Percentiles rank a stretch among this genome's conserved stretches.
These are phyloP conservation scores for Hedya salicella DNA, from an alignment of 2,888 invertebrate genomes.

Conservation along the genomic window DNA sequence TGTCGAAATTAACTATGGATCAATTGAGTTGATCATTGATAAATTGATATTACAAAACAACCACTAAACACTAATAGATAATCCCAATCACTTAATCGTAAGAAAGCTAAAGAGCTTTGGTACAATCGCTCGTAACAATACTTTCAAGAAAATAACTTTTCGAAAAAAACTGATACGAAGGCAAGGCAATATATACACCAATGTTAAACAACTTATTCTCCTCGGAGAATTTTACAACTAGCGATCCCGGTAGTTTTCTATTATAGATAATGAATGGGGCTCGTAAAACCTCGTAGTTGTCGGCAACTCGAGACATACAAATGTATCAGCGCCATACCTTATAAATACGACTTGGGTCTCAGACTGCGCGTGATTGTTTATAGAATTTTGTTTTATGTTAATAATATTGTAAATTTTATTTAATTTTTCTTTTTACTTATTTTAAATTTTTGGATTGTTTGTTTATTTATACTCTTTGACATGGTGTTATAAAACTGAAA, in stretches of 20 bases:
- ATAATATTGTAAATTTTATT: too few species aligned
- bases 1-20: too few species aligned
- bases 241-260: constrained; percentile 35
- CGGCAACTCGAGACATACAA: constrained; percentile 63
- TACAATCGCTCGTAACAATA: background rate
- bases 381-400: too few species aligned
- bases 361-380: too few species aligned
- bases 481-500: too few species aligned
- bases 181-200: constrained; percentile 25
- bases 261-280: constrained; percentile 41
- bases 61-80: too few species aligned
- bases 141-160: constrained; percentile 5
- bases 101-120: background rate
- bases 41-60: too few species aligned
- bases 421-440: too few species aligned
- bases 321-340: constrained; percentile 56
- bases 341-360: constrained; percentile 42
- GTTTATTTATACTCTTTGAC: too few species aligned
- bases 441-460: too few species aligned
- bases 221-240: constrained; percentile 36
- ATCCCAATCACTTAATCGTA: constrained; percentile 2
- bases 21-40: too few species aligned
- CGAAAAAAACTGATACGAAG: background rate
- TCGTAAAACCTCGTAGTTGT: constrained; percentile 51
- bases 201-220: constrained; percentile 29